Conservation (phyloP, 2,888 invertebrate genomes). For the Osmoderma eremita region DNA sequence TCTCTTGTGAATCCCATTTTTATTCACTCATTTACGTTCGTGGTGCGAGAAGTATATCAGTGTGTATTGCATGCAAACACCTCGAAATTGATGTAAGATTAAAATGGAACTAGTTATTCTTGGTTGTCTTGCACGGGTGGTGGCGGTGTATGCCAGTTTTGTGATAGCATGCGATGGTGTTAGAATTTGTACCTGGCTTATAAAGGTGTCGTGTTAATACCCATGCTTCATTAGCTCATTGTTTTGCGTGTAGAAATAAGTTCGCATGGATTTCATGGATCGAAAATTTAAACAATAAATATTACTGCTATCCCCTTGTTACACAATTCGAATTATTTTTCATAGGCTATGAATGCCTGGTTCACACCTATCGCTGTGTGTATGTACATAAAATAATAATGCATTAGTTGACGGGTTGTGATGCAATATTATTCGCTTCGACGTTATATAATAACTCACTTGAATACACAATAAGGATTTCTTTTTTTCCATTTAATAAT, state of each 20-base stretch:
- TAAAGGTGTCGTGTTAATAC: too few species aligned
- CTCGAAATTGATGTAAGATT: conserved; percentile 24
- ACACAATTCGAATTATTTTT: conserved; percentile 14
- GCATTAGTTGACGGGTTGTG: neutral
- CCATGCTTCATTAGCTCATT: too few species aligned
- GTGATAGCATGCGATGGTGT: too few species aligned
- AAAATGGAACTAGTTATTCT: conserved; percentile 21
- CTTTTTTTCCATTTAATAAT: too few species aligned
- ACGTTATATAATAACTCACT: conserved; percentile 4
- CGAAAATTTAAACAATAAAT: conserved; percentile 9
- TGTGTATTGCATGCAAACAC: conserved; percentile 27
- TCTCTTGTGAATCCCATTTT: neutral
- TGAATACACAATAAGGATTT: conserved; percentile 17
- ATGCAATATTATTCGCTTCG: conserved; percentile 13
- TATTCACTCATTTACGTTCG: neutral
- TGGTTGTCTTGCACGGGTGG: conserved; percentile 4
- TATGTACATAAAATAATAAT: conserved; percentile 1
- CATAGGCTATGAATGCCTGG: too few species aligned
- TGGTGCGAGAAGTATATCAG: conserved; percentile 4
- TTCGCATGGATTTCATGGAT: too few species aligned
- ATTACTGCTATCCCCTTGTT: conserved; percentile 14
- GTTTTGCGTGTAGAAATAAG: too few species aligned
- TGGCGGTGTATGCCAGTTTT: neutral
- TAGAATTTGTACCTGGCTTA: too few species aligned
- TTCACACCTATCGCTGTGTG: too few species aligned